Percentiles rank a stretch among this genome's conserved stretches.
Evolutionary conservation across 1,140 invertebrate species (phyloP).

Genomic region (Ostrea edulis): DNA sequence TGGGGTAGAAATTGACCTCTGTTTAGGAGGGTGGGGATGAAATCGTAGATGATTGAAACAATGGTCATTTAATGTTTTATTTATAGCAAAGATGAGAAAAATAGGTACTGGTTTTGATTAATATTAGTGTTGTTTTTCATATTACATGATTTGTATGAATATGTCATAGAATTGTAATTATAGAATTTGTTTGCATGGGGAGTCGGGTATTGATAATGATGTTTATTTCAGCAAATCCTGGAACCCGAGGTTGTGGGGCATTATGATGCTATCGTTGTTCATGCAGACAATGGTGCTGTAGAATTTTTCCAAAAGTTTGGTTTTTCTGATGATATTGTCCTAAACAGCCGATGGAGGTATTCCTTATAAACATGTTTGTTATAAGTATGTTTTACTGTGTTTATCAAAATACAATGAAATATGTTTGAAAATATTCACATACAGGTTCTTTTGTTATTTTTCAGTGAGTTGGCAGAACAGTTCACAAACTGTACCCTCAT

Average conservation of each 20-base stretch:
- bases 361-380: no score
- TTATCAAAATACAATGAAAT: background rate
- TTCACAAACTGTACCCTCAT: slow-evolving; percentile 79
- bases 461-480: slow-evolving; percentile 75
- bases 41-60: no score
- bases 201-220: no score
- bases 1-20: no score
- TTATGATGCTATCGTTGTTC: slow-evolving; percentile 79
- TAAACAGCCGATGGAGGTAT: slow-evolving; percentile 79
- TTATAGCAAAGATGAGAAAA: no score
- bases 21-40: no score
- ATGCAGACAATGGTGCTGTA: slow-evolving; percentile 77
- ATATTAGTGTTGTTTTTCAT: no score
- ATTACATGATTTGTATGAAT: no score
- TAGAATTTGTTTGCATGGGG: no score
- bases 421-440: background rate
- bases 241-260: slow-evolving; percentile 77
- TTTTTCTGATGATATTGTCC: slow-evolving; percentile 79
- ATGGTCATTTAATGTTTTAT: no score
- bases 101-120: no score
- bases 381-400: background rate
- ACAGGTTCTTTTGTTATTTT: slow-evolving; percentile 38
- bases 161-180: no score
- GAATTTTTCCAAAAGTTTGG: slow-evolving; percentile 79
- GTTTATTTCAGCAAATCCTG: slow-evolving; percentile 74